Evolutionary conservation across 2,888 invertebrate genomes (phyloP), one percentile per base, ranked within the genome.

Genomic region (Nemotelus nigrinus): DNA sequence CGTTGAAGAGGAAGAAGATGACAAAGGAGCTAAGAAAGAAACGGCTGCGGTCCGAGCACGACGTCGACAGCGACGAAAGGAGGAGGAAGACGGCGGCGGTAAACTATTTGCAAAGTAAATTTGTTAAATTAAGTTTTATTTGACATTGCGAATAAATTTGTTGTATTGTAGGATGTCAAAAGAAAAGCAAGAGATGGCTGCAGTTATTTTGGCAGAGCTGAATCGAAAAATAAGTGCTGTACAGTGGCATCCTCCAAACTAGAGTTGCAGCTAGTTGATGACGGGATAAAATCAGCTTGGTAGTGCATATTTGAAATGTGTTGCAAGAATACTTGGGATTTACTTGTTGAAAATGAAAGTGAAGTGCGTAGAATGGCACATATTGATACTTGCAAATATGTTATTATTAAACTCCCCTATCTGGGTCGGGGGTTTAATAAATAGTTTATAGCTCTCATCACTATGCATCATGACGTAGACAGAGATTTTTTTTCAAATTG

Each of bases 211-310:
- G 50, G 90, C 92, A 41, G 95, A 95, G 87, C 90, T 95, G 77
- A 95, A 95, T 85, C 89, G 94, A 77, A 95, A 95, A 87, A 91
- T 94, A 89, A 88, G 89, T 44, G 88, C 91, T 2, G 93, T 93
- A 45, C 92, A 91, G 0, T 94, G 94, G 93, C 92, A 91, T 80
- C 92, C 92, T 25, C 76, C 71, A 25, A 25, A 25, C 25, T 25
- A 25, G 25, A 25, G 25, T 6, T 64, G 67, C 25, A 25, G 25
- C 25, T 25, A 25, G 25, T 25, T 25, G 25, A 25, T 25, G 25
- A 25, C 25, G 25, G 25, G 25, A 25, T 25, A 25, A 25, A 25
- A 25, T 25, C 25, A 25, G 25, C 25, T 25, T 25, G 25, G 25
- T 25, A 25, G 25, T 25, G 25, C 25, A 25, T 25, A 25, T 25